These are phyloP conservation scores for Gallinago media DNA, from an alignment of 2,113 vertebrate genomes.

Conservation along the genomic window DNA sequence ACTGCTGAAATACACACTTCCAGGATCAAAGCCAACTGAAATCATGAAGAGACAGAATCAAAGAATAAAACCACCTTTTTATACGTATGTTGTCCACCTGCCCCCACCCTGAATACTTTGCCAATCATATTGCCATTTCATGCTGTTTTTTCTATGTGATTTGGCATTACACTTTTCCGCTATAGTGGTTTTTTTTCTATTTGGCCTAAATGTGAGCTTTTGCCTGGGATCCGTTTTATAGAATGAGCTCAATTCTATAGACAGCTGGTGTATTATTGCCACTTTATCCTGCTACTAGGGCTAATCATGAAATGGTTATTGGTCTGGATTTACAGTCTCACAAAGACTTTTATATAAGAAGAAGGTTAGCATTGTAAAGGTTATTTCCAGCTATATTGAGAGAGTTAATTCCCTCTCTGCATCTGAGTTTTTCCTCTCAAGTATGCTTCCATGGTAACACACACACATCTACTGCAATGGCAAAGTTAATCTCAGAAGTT, in stretches of 20 bases:
- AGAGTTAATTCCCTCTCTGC: not conserved
- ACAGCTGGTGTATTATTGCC: not conserved
- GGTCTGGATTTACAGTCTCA: not conserved
- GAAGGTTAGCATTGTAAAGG: not conserved
- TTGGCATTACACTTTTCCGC: not conserved
- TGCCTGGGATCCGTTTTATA: not conserved
- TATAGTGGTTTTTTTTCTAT: not conserved
- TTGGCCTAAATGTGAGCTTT: not conserved
- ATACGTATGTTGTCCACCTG: rapidly evolving
- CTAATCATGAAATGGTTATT: not conserved
- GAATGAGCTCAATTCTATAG: not conserved
- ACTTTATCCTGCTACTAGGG: not conserved
- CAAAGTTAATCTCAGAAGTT: not conserved
- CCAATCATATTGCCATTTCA: not conserved
- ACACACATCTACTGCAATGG: not conserved
- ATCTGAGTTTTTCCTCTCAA: not conserved
- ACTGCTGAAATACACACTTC: not conserved
- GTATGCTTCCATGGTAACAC: constrained; percentile 53
- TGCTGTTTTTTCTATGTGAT: not conserved
- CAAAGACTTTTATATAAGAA: not conserved
- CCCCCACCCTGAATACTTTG: not conserved
- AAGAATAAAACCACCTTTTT: not conserved
- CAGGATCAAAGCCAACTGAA: not conserved
- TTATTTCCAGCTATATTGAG: not conserved
- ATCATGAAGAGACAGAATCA: not conserved